Base-by-base conservation (phyloP, 2,888 invertebrate species). In the Torymus auratus region DNA sequence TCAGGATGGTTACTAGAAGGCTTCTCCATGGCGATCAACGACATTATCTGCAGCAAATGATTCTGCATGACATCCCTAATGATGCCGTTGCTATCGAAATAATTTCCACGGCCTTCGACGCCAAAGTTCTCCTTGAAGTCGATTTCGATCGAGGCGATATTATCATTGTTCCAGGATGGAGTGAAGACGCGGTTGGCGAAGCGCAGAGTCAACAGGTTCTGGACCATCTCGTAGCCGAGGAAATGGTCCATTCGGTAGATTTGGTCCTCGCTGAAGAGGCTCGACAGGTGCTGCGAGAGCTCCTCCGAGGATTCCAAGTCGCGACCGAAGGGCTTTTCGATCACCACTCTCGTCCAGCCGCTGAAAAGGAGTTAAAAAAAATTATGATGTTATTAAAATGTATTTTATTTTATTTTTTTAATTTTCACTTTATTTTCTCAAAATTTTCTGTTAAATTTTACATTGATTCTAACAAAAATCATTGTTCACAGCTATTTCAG, bases 21-120 rank as follows among this genome's bases (percentile, higher is more conserved):
- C 28, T 28, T 1, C 3, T 28, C 28, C 28, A 28, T 28, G 28
- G 28, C 28, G 28, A 28, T 28, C 28, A 28, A 28, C 28, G 82
- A 73, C 4, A 77, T 1, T 2, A 82, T 69, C 15, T 82, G 82
- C 15, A 82, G 55, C 28, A 82, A 17, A 28, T 82, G 82, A 50
- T 82, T 82, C 65, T 82, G 82, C 79, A 80, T 70, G 52, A 82
- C 82, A 15, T 82, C 82, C 14, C 82, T 67, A 15, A 82, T 73
- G 1, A 82, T 82, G 14, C 79, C 79, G 20, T 75, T 67, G 2
- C 56, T 53, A 17, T 82, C 82, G 28, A 82, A 82, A 23, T 78
- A 82, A 0, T 50, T 73, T 2, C 82, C 82, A 12, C 82, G 56
- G 14, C 82, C 82, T 20, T 79, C 76, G 56, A 79, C 50, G 13